phyloP scores from a whole-genome alignment of 1,140 invertebrate genomes.

The Asobara japonica region DNA sequence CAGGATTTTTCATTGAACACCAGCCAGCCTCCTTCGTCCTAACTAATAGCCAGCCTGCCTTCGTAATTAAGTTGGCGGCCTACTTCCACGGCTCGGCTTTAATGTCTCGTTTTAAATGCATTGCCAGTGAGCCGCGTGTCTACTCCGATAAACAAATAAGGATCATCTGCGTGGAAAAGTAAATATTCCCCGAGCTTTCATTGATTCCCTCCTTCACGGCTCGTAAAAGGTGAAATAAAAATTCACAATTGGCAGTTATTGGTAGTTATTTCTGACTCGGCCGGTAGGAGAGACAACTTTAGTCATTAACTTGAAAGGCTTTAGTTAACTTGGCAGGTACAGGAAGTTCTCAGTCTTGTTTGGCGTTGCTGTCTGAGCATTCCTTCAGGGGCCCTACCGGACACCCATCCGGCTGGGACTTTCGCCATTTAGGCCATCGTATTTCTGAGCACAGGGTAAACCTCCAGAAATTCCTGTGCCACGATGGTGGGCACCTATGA shows the following conservation, averaged over 20 bases:
- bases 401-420: too few relatives aligned
- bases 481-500: too few relatives aligned
- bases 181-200: background rate
- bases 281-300: too few relatives aligned
- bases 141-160: constrained; percentile 4
- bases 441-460: too few relatives aligned
- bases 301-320: too few relatives aligned
- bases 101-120: constrained; percentile 26
- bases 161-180: background rate
- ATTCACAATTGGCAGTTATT: background rate
- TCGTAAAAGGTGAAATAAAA: background rate
- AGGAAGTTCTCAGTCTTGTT: too few relatives aligned
- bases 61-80: background rate
- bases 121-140: background rate
- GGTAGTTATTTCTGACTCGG: too few relatives aligned
- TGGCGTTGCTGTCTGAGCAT: too few relatives aligned
- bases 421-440: too few relatives aligned
- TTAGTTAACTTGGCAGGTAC: too few relatives aligned
- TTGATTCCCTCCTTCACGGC: background rate
- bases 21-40: background rate
- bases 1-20: background rate
- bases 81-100: background rate
- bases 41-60: background rate
- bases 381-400: too few relatives aligned
- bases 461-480: too few relatives aligned